Conservation (phyloP, 2,113 vertebrate genomes). For the Istiophorus platypterus region DNA sequence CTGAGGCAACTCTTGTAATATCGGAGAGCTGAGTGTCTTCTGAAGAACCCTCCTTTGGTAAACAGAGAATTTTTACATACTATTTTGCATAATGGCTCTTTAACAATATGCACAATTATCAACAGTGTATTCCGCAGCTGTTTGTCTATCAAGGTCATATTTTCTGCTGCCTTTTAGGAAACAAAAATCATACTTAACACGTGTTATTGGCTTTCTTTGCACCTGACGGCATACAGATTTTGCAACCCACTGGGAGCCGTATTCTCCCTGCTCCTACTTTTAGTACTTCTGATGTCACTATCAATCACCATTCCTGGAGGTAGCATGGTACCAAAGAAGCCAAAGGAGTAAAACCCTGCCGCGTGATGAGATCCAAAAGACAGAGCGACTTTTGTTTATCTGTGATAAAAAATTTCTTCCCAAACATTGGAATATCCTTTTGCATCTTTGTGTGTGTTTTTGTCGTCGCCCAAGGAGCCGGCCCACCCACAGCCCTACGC, state of each 20-base stretch:
- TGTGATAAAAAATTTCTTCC: slow-evolving; percentile 42
- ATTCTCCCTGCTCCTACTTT: slow-evolving; percentile 44
- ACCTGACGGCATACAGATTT: slow-evolving; percentile 46
- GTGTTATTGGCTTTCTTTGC: slow-evolving; percentile 48
- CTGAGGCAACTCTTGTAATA: slow-evolving; percentile 6
- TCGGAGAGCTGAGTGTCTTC: slow-evolving; percentile 26
- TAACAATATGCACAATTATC: slow-evolving; percentile 47
- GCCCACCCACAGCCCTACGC: slow-evolving; percentile 61
- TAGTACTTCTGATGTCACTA: slow-evolving; percentile 55
- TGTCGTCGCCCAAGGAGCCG: slow-evolving; percentile 50
- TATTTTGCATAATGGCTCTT: slow-evolving; percentile 50
- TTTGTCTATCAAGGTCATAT: slow-evolving; percentile 41
- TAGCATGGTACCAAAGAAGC: slow-evolving; percentile 25
- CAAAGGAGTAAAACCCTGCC: slow-evolving; percentile 46
- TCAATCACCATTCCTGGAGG: slow-evolving; percentile 58
- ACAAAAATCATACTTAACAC: slow-evolving; percentile 7
- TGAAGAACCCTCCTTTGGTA: background rate
- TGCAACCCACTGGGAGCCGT: slow-evolving; percentile 14
- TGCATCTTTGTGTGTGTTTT: slow-evolving; percentile 42
- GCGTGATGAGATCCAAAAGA: slow-evolving; percentile 43
- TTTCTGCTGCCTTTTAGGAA: slow-evolving; percentile 42
- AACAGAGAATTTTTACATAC: slow-evolving; percentile 13
- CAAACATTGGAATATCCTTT: slow-evolving; percentile 45
- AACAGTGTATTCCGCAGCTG: slow-evolving; percentile 47
- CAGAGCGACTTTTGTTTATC: slow-evolving; percentile 52